Conservation (phyloP, 2,888 invertebrate species). For the Catocala fraxini region DNA sequence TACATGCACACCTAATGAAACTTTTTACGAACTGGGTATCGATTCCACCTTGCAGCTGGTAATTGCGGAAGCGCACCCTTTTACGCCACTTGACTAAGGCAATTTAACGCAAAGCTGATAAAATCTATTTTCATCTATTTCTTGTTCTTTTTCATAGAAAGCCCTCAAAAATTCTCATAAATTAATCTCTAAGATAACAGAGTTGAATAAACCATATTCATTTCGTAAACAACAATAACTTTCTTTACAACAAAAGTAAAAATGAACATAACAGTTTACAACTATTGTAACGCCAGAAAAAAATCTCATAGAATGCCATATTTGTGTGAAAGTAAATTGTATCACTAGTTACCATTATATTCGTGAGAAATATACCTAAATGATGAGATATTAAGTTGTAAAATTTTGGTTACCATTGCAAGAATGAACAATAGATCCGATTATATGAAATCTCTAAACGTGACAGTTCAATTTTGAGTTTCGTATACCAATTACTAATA, state of each 20-base stretch:
- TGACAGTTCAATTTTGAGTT: constrained; percentile 16
- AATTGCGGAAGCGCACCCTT: too few species aligned
- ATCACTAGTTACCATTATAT: constrained; percentile 30
- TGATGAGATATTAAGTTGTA: constrained; percentile 13
- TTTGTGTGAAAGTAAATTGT: constrained; percentile 39
- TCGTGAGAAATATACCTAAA: constrained; percentile 30
- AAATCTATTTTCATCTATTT: too few species aligned
- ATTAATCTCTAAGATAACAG: too few species aligned
- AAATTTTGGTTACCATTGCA: constrained; percentile 19
- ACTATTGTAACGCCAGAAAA: constrained; percentile 24
- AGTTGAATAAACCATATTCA: neutral
- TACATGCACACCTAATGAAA: too few species aligned
- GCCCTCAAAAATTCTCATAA: too few species aligned
- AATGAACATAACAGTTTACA: neutral
- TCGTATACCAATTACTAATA: constrained; percentile 1
- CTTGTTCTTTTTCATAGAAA: too few species aligned
- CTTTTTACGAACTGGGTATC: too few species aligned
- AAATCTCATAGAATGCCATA: constrained; percentile 19
- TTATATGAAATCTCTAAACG: constrained; percentile 3
- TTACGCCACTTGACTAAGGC: too few species aligned
- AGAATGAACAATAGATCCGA: constrained; percentile 11
- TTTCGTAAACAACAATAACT: constrained; percentile 1
- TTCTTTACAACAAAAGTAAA: constrained; percentile 5
- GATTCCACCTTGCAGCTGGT: too few species aligned
- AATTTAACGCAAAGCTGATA: too few species aligned